These are phyloP conservation scores for Girardinus metallicus DNA, from an alignment of 2,797 vertebrate genomes.

Conservation along the genomic window DNA sequence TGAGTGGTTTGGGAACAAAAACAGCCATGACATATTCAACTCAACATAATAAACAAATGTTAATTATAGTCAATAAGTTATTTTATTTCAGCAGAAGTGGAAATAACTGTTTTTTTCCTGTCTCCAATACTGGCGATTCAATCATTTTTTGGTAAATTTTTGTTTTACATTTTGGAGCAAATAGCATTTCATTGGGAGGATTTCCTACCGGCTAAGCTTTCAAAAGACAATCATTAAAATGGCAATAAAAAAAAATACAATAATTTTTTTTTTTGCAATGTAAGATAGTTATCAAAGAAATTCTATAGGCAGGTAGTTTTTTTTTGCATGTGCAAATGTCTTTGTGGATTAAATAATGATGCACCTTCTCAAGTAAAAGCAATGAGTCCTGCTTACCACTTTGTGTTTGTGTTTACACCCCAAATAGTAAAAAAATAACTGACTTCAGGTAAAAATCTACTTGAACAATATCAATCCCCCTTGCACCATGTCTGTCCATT, in stretches of 20 bases:
- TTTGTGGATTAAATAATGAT: not conserved
- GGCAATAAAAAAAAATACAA: not conserved
- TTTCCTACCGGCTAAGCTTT: not conserved
- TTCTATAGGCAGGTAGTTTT: not conserved
- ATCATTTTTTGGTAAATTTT: not conserved
- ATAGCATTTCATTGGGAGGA: not conserved
- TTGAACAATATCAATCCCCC: slow-evolving; percentile 12
- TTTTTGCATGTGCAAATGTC: not conserved
- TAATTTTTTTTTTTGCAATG: not conserved
- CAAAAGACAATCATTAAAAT: not conserved
- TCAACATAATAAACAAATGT: not conserved
- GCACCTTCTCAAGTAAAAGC: not conserved
- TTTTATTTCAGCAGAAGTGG: not conserved
- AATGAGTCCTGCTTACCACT: not conserved
- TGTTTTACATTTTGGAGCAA: not conserved
- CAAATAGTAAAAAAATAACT: not conserved
- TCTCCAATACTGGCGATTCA: not conserved
- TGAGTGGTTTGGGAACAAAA: not conserved
- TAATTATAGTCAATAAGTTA: not conserved
- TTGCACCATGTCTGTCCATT: slow-evolving; percentile 28
- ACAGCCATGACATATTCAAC: not conserved
- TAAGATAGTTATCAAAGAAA: not conserved
- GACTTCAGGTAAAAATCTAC: slow-evolving; percentile 11
- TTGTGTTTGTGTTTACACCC: slow-evolving; percentile 2
- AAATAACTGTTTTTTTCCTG: too few species aligned